Evolutionary conservation across 2,888 invertebrate species (phyloP).

Genomic region (Cephonodes hylas): DNA sequence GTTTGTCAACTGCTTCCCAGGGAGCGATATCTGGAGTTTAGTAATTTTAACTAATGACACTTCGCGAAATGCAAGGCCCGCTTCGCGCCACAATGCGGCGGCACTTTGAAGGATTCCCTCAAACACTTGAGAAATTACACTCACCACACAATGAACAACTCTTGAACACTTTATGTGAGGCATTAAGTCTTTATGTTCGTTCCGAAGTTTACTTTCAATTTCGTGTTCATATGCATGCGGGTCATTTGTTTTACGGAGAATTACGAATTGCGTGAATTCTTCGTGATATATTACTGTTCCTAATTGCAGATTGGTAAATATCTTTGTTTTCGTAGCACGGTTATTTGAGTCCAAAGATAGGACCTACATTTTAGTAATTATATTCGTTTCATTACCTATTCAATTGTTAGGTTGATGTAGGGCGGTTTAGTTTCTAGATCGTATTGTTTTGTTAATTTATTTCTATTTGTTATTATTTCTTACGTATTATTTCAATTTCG

Average conservation of each 20-base stretch:
- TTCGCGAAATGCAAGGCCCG: constrained; percentile 42
- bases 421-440: too few relatives aligned
- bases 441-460: not conserved
- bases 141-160: constrained; percentile 14
- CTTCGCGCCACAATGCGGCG: constrained; percentile 33
- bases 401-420: too few relatives aligned
- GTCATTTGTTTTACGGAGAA: not conserved
- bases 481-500: too few relatives aligned
- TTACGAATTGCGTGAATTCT: not conserved
- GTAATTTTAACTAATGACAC: constrained; percentile 77
- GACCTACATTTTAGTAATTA: too few relatives aligned
- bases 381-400: too few relatives aligned
- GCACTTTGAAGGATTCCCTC: constrained; percentile 38
- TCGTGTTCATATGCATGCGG: not conserved
- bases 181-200: constrained; percentile 1
- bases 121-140: constrained; percentile 42
- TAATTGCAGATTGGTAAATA: too few relatives aligned
- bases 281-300: too few relatives aligned
- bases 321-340: too few relatives aligned
- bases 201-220: not conserved
- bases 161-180: constrained; percentile 6
- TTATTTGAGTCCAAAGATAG: too few relatives aligned
- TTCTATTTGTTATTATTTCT: too few relatives aligned
- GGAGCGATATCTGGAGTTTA: constrained; percentile 69
- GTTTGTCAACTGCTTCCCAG: constrained; percentile 70